These are phyloP conservation scores for Apodemia mormo DNA, from an alignment of 2,888 invertebrate genomes.

Conservation along the genomic window DNA sequence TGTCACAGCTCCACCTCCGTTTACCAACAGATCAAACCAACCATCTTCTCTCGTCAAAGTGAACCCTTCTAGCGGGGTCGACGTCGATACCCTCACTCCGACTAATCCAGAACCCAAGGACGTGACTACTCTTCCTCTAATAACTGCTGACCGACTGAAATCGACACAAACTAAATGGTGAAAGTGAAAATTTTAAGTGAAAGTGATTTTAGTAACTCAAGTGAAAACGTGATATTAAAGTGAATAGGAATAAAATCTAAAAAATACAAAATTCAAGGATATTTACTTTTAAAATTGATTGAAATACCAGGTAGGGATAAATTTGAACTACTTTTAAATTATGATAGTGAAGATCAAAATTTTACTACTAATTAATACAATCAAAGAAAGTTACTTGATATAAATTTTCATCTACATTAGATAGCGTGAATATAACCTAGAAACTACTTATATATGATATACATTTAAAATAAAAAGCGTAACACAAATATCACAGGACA, in stretches of 20 bases:
- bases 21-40: slow-evolving; percentile 98
- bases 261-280: neutral
- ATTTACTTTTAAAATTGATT: neutral
- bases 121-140: slow-evolving; percentile 96
- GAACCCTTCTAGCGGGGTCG: slow-evolving; percentile 97
- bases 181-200: slow-evolving; percentile 11
- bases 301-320: slow-evolving; percentile 7
- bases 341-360: neutral
- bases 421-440: slow-evolving; percentile 21
- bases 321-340: slow-evolving; percentile 1
- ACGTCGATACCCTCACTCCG: slow-evolving; percentile 97
- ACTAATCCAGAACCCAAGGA: slow-evolving; percentile 95
- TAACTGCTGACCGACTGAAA: slow-evolving; percentile 96
- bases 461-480: slow-evolving; percentile 72
- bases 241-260: neutral
- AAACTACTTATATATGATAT: slow-evolving; percentile 32
- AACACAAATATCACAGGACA: slow-evolving; percentile 84
- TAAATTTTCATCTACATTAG: slow-evolving; percentile 17
- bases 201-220: neutral
- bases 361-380: slow-evolving; percentile 7
- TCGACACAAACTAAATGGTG: neutral
- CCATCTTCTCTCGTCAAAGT: slow-evolving; percentile 95
- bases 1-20: slow-evolving; percentile 98
- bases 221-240: slow-evolving; percentile 1
- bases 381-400: slow-evolving; percentile 8